A percentile compares a stretch with the other conserved stretches of the same genome.
Conservation (phyloP, 1,140 invertebrate species). For the Eriosoma lanigerum region DNA sequence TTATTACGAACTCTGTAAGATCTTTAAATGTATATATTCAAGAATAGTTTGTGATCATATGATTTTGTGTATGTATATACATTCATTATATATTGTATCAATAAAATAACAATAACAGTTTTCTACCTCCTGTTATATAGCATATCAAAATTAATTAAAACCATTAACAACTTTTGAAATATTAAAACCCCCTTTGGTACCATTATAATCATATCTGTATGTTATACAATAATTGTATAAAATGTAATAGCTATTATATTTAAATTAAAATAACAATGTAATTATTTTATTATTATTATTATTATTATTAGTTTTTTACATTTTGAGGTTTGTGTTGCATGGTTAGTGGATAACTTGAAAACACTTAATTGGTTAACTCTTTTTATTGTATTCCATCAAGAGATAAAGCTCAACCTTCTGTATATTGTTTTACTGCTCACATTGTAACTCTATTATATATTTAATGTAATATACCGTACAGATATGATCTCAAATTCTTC, state of each 20-base stretch:
- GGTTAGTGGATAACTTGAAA: not conserved
- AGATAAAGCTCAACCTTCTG: not conserved
- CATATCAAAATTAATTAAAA: constrained; percentile 25
- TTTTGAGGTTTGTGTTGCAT: not conserved
- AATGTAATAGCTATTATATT: too few relatives aligned
- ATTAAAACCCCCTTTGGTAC: not conserved
- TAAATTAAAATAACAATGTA: constrained; percentile 5
- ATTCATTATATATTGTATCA: not conserved
- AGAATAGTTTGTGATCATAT: constrained; percentile 3
- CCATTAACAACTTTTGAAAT: not conserved
- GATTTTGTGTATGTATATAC: not conserved
- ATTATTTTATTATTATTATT: not conserved
- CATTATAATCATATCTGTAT: constrained; percentile 29
- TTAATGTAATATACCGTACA: constrained; percentile 6
- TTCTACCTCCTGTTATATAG: constrained; percentile 19
- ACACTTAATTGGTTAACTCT: not conserved
- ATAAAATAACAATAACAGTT: not conserved
- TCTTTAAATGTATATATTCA: not conserved
- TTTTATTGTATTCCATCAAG: not conserved
- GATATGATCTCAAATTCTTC: constrained; percentile 39
- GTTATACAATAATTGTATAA: too few relatives aligned
- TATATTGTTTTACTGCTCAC: constrained; percentile 21
- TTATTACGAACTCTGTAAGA: constrained; percentile 19
- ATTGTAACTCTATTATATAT: constrained; percentile 6
- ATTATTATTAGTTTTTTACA: constrained; percentile 9